Evolutionary conservation across 2,888 invertebrate species (phyloP).

Genomic region (Spilarctia lutea): DNA sequence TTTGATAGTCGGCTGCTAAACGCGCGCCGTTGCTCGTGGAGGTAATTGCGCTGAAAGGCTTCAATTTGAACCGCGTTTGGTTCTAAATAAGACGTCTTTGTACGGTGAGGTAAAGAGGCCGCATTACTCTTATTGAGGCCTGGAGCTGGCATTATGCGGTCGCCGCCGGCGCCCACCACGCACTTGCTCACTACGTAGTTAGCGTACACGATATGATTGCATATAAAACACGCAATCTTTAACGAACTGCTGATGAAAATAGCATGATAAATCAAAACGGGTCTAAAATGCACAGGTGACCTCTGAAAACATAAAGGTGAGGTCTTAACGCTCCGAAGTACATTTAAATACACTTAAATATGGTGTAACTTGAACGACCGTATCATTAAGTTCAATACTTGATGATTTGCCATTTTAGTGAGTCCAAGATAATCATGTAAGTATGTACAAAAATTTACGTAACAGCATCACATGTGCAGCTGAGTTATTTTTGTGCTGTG

Average conservation of each 20-base stretch:
- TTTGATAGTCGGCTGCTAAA: slow-evolving; percentile 77
- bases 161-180: slow-evolving; percentile 70
- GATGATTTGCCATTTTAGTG: slow-evolving; percentile 27
- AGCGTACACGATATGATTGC: slow-evolving; percentile 22
- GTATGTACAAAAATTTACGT: slow-evolving; percentile 24
- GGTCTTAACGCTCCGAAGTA: slow-evolving; percentile 32
- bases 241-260: slow-evolving; percentile 54
- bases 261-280: slow-evolving; percentile 48
- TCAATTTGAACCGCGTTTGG: slow-evolving; percentile 81
- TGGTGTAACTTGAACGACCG: slow-evolving; percentile 30
- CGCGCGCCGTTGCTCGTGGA: slow-evolving; percentile 67
- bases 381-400: slow-evolving; percentile 35
- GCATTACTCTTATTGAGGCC: slow-evolving; percentile 83
- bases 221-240: slow-evolving; percentile 43
- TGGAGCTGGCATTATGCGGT: slow-evolving; percentile 75
- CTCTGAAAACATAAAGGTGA: slow-evolving; percentile 54
- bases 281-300: slow-evolving; percentile 46
- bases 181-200: slow-evolving; percentile 35
- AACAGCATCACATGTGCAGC: slow-evolving; percentile 13
- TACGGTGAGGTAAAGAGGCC: slow-evolving; percentile 79
- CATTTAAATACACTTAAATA: slow-evolving; percentile 46
- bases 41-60: slow-evolving; percentile 83
- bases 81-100: slow-evolving; percentile 84
- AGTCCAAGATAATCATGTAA: slow-evolving; percentile 14
- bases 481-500: slow-evolving; percentile 28